Base-by-base conservation (phyloP, 2,888 invertebrate genomes). In the Caenorhabditis afra region DNA sequence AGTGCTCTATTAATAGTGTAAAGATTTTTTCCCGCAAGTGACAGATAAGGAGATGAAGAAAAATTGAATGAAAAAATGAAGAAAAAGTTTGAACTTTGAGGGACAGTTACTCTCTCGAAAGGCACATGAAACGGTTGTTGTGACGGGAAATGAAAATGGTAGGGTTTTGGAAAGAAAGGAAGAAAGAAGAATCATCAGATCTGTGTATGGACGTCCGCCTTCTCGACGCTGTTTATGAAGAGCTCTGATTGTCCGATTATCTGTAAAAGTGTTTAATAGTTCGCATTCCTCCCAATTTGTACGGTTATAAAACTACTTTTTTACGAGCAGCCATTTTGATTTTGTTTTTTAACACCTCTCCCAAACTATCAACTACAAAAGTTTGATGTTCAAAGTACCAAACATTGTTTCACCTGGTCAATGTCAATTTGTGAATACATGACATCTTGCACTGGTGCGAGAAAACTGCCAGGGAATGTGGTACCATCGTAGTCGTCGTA, bases 351-450 rank as follows among this genome's bases (percentile, higher is more conserved):
- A 29, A 7, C 29, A 29, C 29, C 29, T 29, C 7, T 29, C 29
- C n/a, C n/a, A n/a, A n/a, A n/a, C n/a, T n/a, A n/a, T n/a, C n/a
- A 18, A 18, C 22, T 4, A 20, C 50, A 37, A 37, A 20, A 18
- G 12, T 29, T 23, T 45, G 61, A 8, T 53, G 41, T 58, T 53
- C n/a, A 11, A 39, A 58, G 16, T 57, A 29, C 22, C 20, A 39
- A 14, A 20, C 22, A 11, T 18, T 12, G 22, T 14, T 12, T 41
- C 18, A 87, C 87, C 62, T 85, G 83, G 62, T 88, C 88, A 39
- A 88, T 88, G 79, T 88, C 88, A 59, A 88, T 88, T 49, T 87
- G 85, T 18, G 87, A 84, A 47, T 81, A 78, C 59, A 86, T 81
- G n/a, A 77, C 78, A 53, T 81, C 83, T 59, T 66, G 65, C 29